Evolutionary conservation across 2,888 invertebrate species (phyloP).

Genomic region (Theodoxus fluviatilis): DNA sequence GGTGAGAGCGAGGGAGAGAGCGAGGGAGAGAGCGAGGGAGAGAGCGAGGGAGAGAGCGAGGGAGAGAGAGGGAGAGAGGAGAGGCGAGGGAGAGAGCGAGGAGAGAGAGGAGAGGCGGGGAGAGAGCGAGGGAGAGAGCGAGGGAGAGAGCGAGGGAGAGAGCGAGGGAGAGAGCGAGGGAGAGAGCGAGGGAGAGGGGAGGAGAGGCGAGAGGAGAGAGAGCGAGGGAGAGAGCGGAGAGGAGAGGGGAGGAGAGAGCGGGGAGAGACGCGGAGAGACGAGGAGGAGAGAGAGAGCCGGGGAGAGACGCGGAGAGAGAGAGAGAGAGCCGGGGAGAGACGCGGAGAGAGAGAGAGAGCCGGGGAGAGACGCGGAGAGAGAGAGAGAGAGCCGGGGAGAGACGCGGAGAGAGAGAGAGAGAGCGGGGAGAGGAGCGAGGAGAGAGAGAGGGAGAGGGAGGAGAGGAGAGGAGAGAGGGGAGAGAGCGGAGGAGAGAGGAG

Average conservation of each 20-base stretch:
- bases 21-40: too few species aligned
- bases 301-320: slow-evolving; percentile 21
- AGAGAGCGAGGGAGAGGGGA: too few species aligned
- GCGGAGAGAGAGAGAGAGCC: too few species aligned
- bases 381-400: too few species aligned
- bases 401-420: slow-evolving; percentile 7
- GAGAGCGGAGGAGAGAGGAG: slow-evolving; percentile 19
- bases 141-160: neutral
- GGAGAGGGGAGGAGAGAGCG: neutral
- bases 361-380: too few species aligned
- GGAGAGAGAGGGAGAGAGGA: neutral
- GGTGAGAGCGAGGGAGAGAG: too few species aligned
- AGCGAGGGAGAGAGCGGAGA: neutral
- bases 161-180: too few species aligned
- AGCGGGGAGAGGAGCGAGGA: neutral
- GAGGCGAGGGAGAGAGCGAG: neutral
- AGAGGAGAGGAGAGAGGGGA: slow-evolving; percentile 9
- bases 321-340: neutral
- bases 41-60: slow-evolving; percentile 12
- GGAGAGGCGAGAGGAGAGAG: too few species aligned
- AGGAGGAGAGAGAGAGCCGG: neutral
- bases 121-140: slow-evolving; percentile 23
- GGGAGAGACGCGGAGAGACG: neutral
- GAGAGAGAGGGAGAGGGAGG: neutral
- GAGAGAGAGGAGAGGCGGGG: neutral